Evolutionary conservation across 1,140 invertebrate species (phyloP).

Genomic region (Aporrectodea caliginosa): DNA sequence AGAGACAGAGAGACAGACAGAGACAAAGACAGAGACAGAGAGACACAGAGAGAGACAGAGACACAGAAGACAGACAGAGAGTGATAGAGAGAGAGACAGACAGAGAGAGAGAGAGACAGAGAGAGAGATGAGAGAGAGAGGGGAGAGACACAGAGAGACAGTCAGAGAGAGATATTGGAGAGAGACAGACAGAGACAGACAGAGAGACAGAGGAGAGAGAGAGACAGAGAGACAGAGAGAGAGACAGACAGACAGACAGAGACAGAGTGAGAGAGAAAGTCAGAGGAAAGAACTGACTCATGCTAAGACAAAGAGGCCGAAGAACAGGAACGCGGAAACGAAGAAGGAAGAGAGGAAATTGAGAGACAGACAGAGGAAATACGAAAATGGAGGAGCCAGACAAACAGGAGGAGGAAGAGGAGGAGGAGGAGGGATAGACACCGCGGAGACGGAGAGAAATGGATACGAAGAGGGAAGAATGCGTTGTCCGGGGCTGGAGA

Average conservation of each 20-base stretch:
- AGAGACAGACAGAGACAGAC: not conserved
- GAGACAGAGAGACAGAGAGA: constrained; percentile 14
- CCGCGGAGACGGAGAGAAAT: too few relatives aligned
- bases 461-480: too few relatives aligned
- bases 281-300: not conserved
- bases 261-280: not conserved
- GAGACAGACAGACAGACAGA: not conserved
- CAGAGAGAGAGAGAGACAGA: constrained; percentile 11
- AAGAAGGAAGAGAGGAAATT: not conserved
- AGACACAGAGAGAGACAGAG: not conserved
- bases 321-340: too few relatives aligned
- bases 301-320: too few relatives aligned
- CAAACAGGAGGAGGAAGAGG: not conserved
- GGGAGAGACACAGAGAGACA: not conserved
- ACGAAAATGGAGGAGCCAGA: not conserved
- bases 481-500: too few relatives aligned
- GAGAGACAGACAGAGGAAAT: not conserved
- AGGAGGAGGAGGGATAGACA: not conserved
- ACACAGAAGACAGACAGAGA: not conserved
- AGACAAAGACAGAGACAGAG: not conserved
- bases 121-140: constrained; percentile 15
- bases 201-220: too few relatives aligned
- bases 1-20: not conserved
- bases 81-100: not conserved
- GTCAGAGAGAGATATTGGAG: not conserved